Base-by-base conservation (phyloP, 2,797 vertebrate genomes). In the Halcyon chelicuti region DNA sequence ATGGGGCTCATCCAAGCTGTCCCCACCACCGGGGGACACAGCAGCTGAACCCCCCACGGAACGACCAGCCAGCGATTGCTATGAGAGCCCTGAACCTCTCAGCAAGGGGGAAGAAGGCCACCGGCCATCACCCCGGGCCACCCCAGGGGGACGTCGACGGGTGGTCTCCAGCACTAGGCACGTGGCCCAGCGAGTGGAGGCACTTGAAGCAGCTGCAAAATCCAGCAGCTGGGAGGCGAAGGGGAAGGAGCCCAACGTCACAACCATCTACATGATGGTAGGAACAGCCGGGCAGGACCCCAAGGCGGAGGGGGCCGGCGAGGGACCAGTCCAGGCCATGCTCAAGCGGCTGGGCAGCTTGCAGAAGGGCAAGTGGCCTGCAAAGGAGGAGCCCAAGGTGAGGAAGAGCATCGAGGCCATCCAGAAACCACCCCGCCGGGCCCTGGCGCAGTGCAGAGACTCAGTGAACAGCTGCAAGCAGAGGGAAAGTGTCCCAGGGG, bases 221-320 rank as follows among this genome's bases (percentile, higher is more conserved):
- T 94, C 95, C 6, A n/a, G 85, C 84, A 90, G 83, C 82, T 92
- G 94, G 91, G 96, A 97, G 47, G 26, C 2, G 0, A 96, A 87
- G 13, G 40, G 82, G 51, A 96, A 92, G 46, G 81, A 97, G 2
- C 94, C 97, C 49, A 98, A 98, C 2, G 94, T 99, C 87, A 99
- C 99, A 91, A 99, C 98, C 7, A 98, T 99, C 96, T 99, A 99
- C 20, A 98, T 99, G 97, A 98, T 98, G 4, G 98, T 99, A 87
- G 99, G 99, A 60, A 98, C 98, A 3, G 97, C 97, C 0, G 97
- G 98, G 12, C 93, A 89, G 65, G 97, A 97, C 5, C 68, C 96
- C 58, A 99, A 97, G 78, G 71, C 96, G 3, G 68, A 98, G 60
- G 70, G 97, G 0, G 94, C 71, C 78, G 96, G 98, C 0, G 98